Conservation (phyloP, 2,113 vertebrate genomes). For the Chaetops frenatus region DNA sequence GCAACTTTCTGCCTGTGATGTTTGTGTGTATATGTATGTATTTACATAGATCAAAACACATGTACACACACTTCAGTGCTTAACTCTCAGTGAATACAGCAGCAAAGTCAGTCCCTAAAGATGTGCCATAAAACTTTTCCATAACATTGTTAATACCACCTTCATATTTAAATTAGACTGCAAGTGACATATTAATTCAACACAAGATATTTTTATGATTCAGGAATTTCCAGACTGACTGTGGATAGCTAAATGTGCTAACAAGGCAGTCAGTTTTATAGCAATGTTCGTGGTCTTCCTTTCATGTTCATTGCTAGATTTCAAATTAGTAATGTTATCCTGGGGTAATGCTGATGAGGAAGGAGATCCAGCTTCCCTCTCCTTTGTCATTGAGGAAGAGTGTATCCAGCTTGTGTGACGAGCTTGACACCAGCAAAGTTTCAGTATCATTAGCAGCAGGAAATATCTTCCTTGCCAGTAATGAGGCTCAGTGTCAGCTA, state of each 20-base stretch:
- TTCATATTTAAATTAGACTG: neutral
- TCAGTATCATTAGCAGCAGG: neutral
- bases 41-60: neutral
- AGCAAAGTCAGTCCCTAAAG: neutral
- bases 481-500: neutral
- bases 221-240: neutral
- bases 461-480: neutral
- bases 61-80: fast-evolving
- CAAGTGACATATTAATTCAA: neutral
- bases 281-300: neutral
- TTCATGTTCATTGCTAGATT: neutral
- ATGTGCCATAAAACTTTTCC: neutral
- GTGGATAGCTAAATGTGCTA: neutral
- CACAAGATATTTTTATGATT: neutral
- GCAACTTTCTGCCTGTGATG: neutral
- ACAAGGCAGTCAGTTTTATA: neutral
- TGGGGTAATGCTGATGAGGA: neutral
- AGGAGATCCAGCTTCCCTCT: neutral
- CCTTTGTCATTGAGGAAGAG: neutral
- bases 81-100: neutral
- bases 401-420: neutral
- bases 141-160: neutral
- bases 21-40: neutral
- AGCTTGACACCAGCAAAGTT: neutral
- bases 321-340: neutral